These are phyloP conservation scores for Periophthalmodon schlosseri DNA, from an alignment of 2,113 vertebrate species.

Conservation along the genomic window DNA sequence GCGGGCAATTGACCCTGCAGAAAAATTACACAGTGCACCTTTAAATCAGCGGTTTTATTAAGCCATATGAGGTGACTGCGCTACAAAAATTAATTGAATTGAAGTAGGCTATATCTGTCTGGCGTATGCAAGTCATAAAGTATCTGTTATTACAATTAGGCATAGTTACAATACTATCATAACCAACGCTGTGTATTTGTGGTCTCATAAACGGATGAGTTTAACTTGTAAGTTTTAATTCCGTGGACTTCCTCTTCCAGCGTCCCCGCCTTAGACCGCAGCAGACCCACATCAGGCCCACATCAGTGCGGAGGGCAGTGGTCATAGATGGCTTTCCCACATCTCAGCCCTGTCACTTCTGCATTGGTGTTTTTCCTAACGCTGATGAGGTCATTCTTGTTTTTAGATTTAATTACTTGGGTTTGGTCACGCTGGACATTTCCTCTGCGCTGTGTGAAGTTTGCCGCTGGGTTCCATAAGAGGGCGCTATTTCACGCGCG, in stretches of 20 bases:
- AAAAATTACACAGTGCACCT: too few relatives aligned
- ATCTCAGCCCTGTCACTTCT: slow-evolving; percentile 47
- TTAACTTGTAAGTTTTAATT: not conserved
- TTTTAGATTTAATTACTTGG: slow-evolving; percentile 44
- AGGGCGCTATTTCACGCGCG: slow-evolving; percentile 57
- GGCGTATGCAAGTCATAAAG: not conserved
- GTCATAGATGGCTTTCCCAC: slow-evolving; percentile 58
- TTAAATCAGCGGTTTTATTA: too few relatives aligned
- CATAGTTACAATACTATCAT: not conserved
- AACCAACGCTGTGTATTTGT: not conserved
- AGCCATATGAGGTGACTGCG: too few relatives aligned
- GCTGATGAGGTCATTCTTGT: slow-evolving; percentile 54
- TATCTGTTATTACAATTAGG: not conserved
- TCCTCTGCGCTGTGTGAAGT: not conserved
- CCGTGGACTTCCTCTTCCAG: slow-evolving; percentile 21
- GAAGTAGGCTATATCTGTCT: not conserved
- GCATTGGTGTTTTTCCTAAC: slow-evolving; percentile 21
- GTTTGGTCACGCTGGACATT: slow-evolving; percentile 8
- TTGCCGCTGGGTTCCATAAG: slow-evolving; percentile 28
- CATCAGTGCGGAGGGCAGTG: slow-evolving; percentile 53
- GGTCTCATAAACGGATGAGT: not conserved
- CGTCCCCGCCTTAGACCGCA: slow-evolving; percentile 28
- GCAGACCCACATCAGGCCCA: slow-evolving; percentile 25
- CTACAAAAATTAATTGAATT: too few relatives aligned
- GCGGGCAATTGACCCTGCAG: too few relatives aligned